Evolutionary conservation across 2,113 vertebrate species (phyloP).

Genomic region (Genyomyrus donnyi): DNA sequence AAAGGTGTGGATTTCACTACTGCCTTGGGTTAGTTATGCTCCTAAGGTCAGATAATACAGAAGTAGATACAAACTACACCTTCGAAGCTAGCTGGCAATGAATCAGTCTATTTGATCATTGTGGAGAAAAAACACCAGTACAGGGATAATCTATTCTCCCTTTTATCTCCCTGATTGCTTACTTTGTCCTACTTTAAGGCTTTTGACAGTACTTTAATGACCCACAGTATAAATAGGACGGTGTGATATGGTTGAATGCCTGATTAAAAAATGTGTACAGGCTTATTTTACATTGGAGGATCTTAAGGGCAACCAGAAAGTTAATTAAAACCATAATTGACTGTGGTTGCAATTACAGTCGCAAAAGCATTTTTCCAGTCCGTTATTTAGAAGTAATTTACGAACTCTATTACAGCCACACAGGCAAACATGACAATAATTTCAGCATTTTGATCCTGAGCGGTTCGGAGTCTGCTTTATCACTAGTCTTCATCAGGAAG

Average conservation of each 20-base stretch:
- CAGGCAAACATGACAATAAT: constrained; percentile 26
- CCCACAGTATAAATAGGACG: constrained; percentile 65
- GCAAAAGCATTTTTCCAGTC: constrained; percentile 50
- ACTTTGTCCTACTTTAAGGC: constrained; percentile 68
- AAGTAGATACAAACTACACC: not conserved
- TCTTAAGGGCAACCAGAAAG: constrained; percentile 64
- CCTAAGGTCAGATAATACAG: not conserved
- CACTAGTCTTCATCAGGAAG: not conserved
- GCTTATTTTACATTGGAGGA: constrained; percentile 67
- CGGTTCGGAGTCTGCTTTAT: not conserved
- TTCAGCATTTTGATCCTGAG: not conserved
- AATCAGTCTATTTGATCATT: constrained; percentile 49
- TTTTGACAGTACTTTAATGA: constrained; percentile 66
- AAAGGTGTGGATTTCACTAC: not conserved
- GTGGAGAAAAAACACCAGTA: constrained; percentile 50
- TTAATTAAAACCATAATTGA: constrained; percentile 77
- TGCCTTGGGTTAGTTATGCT: not conserved
- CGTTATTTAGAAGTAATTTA: constrained; percentile 49
- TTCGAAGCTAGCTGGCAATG: not conserved
- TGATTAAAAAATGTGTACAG: constrained; percentile 52
- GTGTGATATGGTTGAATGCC: constrained; percentile 59
- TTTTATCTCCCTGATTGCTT: constrained; percentile 59
- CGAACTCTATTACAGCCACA: constrained; percentile 49
- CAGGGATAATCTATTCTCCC: constrained; percentile 50
- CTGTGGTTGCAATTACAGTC: constrained; percentile 61